Evolutionary conservation across 2,888 invertebrate species (phyloP).

Genomic region (Mactromeris polynyma): DNA sequence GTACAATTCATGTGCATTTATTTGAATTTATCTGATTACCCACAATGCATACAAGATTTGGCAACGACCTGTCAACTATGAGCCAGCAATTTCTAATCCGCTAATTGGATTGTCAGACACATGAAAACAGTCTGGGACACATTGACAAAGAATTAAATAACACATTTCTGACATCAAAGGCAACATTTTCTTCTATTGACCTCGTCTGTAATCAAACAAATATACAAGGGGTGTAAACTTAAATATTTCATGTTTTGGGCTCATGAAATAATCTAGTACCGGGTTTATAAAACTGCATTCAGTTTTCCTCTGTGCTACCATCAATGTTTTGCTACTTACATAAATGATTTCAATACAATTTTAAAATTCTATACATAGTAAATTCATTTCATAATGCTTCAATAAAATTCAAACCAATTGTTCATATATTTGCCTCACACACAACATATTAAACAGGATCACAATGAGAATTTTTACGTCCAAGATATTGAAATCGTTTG

Average conservation of each 20-base stretch:
- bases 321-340: not conserved
- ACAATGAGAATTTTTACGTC: too few relatives aligned
- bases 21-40: not conserved
- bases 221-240: not conserved
- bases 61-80: not conserved
- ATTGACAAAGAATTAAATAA: not conserved
- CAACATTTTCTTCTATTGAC: not conserved
- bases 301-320: not conserved
- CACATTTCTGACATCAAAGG: not conserved
- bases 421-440: too few relatives aligned
- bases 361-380: too few relatives aligned
- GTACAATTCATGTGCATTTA: not conserved
- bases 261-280: not conserved
- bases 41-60: not conserved
- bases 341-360: too few relatives aligned
- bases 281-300: not conserved
- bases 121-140: not conserved
- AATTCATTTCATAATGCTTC: too few relatives aligned
- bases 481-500: too few relatives aligned
- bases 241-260: not conserved
- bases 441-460: too few relatives aligned
- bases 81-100: not conserved
- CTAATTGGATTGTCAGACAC: constrained; percentile 15
- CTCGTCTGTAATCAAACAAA: not conserved
- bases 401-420: too few relatives aligned